These are phyloP conservation scores for Syrmaticus mikado DNA, from an alignment of 2,113 vertebrate species.

Conservation along the genomic window DNA sequence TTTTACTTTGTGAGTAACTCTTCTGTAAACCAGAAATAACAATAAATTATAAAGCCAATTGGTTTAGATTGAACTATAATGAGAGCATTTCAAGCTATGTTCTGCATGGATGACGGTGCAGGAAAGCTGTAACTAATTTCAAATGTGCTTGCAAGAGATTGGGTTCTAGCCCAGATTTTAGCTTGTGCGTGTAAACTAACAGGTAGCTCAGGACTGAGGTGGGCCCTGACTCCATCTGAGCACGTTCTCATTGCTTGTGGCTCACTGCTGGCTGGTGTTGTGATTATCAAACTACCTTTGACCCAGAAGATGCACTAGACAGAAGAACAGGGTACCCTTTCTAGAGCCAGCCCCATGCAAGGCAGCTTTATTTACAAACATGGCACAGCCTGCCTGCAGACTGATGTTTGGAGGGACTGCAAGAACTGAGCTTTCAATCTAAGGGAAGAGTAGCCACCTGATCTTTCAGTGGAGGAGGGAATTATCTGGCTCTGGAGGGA, in stretches of 20 bases:
- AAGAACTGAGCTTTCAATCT: not conserved
- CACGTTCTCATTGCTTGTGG: not conserved
- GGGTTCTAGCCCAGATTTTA: not conserved
- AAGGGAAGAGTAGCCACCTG: not conserved
- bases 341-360: not conserved
- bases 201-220: not conserved
- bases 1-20: conserved; percentile 19
- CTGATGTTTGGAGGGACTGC: not conserved
- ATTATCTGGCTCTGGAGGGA: not conserved
- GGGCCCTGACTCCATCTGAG: not conserved
- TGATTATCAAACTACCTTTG: not conserved
- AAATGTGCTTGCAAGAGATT: not conserved
- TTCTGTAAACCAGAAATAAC: conserved; percentile 25
- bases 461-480: not conserved
- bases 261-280: not conserved
- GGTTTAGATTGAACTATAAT: conserved; percentile 29
- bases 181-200: not conserved
- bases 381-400: not conserved
- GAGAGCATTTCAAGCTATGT: conserved; percentile 12
- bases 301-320: not conserved
- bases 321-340: not conserved
- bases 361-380: not conserved
- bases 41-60: not conserved
- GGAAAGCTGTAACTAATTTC: not conserved
- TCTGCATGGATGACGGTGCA: not conserved